These are phyloP conservation scores for Heliconius hermathena DNA, from an alignment of 1,140 invertebrate species.

Conservation along the genomic window DNA sequence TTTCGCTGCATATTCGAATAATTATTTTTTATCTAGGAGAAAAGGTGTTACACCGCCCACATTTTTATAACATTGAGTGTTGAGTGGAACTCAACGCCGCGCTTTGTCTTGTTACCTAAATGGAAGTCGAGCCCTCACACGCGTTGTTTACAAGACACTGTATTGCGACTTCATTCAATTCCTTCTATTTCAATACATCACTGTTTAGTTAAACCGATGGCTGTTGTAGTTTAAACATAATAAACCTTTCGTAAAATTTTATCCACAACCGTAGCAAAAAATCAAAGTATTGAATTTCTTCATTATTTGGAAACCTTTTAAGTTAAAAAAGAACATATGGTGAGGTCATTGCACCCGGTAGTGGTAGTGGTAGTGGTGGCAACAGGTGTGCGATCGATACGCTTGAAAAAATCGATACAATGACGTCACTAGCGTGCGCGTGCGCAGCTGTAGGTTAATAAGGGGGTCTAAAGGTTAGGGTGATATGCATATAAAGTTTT, in stretches of 20 bases:
- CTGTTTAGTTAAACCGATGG: not conserved
- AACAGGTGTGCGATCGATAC: constrained; percentile 75
- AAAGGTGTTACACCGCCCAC: no score
- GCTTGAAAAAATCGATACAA: constrained; percentile 74
- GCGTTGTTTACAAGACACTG: no score
- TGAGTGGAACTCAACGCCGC: no score
- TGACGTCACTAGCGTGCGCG: constrained; percentile 57
- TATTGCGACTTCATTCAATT: no score
- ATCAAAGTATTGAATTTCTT: constrained; percentile 1
- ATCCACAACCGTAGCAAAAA: not conserved
- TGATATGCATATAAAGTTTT: constrained; percentile 49
- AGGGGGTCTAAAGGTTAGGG: constrained; percentile 56
- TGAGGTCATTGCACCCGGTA: constrained; percentile 61
- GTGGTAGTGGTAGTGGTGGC: constrained; percentile 52
- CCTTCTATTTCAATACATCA: no score
- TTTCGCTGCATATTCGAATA: no score
- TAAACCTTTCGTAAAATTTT: no score
- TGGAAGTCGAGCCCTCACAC: no score
- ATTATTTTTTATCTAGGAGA: no score
- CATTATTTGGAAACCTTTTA: constrained; percentile 25
- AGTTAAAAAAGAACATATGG: constrained; percentile 23
- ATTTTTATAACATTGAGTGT: no score
- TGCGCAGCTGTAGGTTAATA: constrained; percentile 68
- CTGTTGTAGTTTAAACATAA: no score
- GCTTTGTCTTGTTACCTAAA: no score